A percentile compares a stretch with the other conserved stretches of the same genome.
These are phyloP conservation scores for Rhinichthys osculus DNA, from an alignment of 2,797 vertebrate species.

Conservation along the genomic window DNA sequence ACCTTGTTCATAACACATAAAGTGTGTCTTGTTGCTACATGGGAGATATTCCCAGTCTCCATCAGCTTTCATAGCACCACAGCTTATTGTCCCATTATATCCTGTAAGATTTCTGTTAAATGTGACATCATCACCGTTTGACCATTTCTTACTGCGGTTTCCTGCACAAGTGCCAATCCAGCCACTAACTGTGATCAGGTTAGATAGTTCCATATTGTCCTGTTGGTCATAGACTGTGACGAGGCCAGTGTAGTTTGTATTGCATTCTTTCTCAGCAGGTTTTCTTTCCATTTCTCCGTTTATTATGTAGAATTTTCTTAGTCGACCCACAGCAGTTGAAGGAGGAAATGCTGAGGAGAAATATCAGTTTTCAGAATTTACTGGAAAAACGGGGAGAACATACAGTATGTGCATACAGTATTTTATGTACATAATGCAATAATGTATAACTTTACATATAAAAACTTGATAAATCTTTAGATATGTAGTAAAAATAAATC, in stretches of 20 bases:
- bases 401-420: too few species aligned
- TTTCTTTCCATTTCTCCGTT: fast-evolving
- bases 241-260: background rate
- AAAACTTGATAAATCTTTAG: too few species aligned
- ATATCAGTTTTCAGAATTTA: too few species aligned
- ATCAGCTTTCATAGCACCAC: background rate
- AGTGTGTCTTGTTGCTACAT: constrained; percentile 5
- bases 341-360: background rate
- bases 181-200: too few species aligned
- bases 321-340: background rate
- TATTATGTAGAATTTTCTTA: background rate
- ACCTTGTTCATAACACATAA: constrained; percentile 66
- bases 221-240: background rate
- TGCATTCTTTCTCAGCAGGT: background rate
- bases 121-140: background rate
- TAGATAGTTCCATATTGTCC: fast-evolving
- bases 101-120: fast-evolving
- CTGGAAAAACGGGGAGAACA: too few species aligned
- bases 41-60: fast-evolving
- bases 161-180: constrained; percentile 39
- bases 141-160: background rate
- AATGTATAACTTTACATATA: too few species aligned
- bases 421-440: too few species aligned
- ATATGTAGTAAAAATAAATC: too few species aligned
- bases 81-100: background rate